Evolutionary conservation across 2,888 invertebrate species (phyloP).

Genomic region (Iphiclides podalirius): DNA sequence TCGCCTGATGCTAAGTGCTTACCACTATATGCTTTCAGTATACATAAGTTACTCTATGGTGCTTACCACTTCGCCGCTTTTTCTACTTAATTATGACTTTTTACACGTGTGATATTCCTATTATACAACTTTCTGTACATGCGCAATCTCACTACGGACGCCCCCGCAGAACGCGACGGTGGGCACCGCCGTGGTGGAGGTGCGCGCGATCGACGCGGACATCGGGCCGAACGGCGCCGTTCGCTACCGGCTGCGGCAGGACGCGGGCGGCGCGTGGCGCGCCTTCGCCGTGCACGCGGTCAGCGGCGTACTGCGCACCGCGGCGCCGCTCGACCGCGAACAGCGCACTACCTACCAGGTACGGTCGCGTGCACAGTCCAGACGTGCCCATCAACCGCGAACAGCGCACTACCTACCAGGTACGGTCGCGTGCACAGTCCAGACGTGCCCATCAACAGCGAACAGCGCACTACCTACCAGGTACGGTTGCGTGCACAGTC

Average conservation of each 20-base stretch:
- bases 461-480: slow-evolving; percentile 92
- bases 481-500: slow-evolving; percentile 69
- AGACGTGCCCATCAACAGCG: slow-evolving; percentile 88
- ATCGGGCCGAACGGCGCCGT: slow-evolving; percentile 95
- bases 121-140: no score
- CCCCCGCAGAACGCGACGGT: slow-evolving; percentile 90
- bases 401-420: slow-evolving; percentile 92
- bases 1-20: no score
- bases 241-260: slow-evolving; percentile 89
- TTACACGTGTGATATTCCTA: no score
- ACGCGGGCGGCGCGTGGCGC: slow-evolving; percentile 89
- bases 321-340: slow-evolving; percentile 87
- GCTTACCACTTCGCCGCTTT: no score
- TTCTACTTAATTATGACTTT: no score
- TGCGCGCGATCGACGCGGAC: slow-evolving; percentile 93
- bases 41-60: no score
- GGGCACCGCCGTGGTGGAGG: slow-evolving; percentile 88
- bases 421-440: slow-evolving; percentile 52
- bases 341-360: slow-evolving; percentile 94
- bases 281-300: slow-evolving; percentile 90
- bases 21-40: no score
- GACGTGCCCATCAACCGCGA: slow-evolving; percentile 89
- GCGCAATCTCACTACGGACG: no score
- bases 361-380: slow-evolving; percentile 25
- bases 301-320: slow-evolving; percentile 87